phyloP scores from a whole-genome alignment of 2,113 vertebrate species.

The Redunca redunca region DNA sequence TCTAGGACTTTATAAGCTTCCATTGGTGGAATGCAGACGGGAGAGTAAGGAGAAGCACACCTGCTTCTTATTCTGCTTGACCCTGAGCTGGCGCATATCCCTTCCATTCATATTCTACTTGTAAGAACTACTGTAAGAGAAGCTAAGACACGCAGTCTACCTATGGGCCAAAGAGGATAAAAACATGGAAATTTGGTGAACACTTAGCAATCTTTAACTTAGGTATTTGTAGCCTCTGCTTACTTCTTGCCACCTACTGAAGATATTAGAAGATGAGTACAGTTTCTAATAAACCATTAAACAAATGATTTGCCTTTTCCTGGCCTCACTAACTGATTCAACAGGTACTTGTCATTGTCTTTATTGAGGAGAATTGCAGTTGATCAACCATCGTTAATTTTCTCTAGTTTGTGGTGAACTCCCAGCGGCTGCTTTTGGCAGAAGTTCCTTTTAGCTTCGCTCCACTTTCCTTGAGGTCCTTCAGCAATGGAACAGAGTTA shows the following conservation, averaged over 20 bases:
- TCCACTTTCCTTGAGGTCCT: not conserved
- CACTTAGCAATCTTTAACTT: not conserved
- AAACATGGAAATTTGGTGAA: not conserved
- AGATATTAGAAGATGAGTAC: not conserved
- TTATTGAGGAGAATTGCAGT: not conserved
- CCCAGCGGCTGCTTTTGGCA: not conserved
- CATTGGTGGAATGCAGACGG: not conserved
- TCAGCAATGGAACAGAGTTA: not conserved
- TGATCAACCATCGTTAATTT: not conserved
- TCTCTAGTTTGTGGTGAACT: not conserved
- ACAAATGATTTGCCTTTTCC: not conserved
- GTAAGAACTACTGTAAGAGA: not conserved
- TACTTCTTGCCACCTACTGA: not conserved
- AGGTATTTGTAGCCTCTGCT: not conserved
- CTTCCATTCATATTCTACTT: not conserved
- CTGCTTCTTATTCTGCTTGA: not conserved
- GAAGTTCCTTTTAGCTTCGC: not conserved
- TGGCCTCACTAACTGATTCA: not conserved
- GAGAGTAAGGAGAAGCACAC: not conserved
- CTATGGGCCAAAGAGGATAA: not conserved
- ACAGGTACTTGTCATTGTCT: not conserved
- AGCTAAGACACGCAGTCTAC: not conserved
- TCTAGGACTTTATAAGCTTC: not conserved
- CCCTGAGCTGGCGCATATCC: not conserved
- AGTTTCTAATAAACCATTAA: not conserved